phyloP scores from a whole-genome alignment of 2,888 invertebrate genomes.

The Tetranychus truncatus region DNA sequence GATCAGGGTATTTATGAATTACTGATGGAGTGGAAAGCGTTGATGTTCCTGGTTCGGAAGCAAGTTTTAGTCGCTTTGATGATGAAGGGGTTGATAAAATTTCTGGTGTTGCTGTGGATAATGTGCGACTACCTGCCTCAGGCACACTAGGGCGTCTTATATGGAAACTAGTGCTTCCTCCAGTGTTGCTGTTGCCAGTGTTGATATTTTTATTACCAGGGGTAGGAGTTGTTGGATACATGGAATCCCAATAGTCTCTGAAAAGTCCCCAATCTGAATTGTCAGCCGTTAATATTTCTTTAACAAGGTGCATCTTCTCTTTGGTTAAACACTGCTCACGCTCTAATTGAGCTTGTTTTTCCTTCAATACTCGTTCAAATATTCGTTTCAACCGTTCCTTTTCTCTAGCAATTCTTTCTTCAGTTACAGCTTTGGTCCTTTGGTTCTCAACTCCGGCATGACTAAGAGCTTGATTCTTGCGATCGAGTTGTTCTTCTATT shows the following conservation, averaged over 20 bases:
- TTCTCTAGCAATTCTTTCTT: constrained; percentile 45
- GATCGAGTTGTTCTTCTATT: constrained; percentile 31
- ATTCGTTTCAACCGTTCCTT: constrained; percentile 38
- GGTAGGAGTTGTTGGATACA: constrained; percentile 5
- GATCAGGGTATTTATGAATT: neutral
- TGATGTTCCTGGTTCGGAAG: neutral
- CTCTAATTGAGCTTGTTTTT: constrained; percentile 25
- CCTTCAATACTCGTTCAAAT: constrained; percentile 23
- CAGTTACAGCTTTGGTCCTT: constrained; percentile 36
- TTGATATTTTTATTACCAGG: neutral
- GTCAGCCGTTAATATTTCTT: constrained; percentile 42
- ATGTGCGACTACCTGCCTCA: neutral
- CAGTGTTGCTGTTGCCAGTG: neutral
- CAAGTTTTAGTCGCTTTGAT: neutral
- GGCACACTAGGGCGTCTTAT: neutral
- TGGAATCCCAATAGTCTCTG: constrained; percentile 26
- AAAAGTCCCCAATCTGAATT: constrained; percentile 21
- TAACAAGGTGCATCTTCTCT: constrained; percentile 43
- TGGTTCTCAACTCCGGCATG: constrained; percentile 40
- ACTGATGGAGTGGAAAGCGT: neutral
- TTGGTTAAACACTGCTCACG: constrained; percentile 43
- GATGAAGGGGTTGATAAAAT: neutral
- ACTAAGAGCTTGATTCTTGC: constrained; percentile 37
- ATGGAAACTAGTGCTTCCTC: neutral
- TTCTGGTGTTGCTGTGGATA: neutral